Percentiles rank a stretch among this genome's conserved stretches.
Evolutionary conservation across 2,113 vertebrate genomes (phyloP).

Genomic region (Otocyon megalotis): DNA sequence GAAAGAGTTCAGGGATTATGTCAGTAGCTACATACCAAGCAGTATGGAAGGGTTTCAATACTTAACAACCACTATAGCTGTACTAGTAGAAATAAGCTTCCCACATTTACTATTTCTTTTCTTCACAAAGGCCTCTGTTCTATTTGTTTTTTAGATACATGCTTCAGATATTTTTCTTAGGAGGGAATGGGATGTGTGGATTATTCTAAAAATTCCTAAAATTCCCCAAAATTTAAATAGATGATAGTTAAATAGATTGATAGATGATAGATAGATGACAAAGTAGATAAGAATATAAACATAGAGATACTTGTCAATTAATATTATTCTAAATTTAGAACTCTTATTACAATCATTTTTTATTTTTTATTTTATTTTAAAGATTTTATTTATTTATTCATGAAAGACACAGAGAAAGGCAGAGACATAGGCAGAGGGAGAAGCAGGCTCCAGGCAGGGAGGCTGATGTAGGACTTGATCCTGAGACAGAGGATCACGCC

Average conservation of each 20-base stretch:
- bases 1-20: not conserved
- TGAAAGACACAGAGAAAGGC: too few relatives aligned
- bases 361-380: not conserved
- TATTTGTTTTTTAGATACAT: not conserved
- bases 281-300: not conserved
- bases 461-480: too few relatives aligned
- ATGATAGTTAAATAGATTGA: not conserved
- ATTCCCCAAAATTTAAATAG: not conserved
- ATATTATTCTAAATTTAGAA: not conserved
- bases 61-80: not conserved
- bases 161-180: not conserved
- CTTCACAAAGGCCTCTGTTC: not conserved
- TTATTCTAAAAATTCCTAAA: conserved; percentile 3
- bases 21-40: not conserved
- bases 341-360: not conserved
- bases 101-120: not conserved
- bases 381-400: too few relatives aligned
- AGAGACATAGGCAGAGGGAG: too few relatives aligned
- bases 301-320: not conserved
- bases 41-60: not conserved
- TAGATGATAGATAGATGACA: not conserved
- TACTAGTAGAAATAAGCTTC: not conserved
- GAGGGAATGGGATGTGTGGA: not conserved
- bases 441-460: too few relatives aligned
- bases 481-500: too few relatives aligned